Base-by-base conservation (phyloP, 2,888 invertebrate species). In the Epinotia brunnichana region DNA sequence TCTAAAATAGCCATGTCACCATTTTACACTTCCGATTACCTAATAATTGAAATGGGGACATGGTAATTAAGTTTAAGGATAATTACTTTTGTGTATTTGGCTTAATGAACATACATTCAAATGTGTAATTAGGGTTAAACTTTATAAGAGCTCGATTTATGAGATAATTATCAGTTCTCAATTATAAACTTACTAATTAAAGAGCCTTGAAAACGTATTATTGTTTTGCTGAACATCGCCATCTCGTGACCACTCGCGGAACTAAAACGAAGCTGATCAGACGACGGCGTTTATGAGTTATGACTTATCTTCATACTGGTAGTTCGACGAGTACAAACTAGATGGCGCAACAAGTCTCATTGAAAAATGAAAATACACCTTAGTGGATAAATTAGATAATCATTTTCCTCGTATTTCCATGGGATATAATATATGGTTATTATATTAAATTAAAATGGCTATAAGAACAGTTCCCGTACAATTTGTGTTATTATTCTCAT, bases 401-500 rank as follows among this genome's bases (percentile, higher is more conserved):
- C 10, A 24, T 62, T 48, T 61, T 24, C 44, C 21, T 48, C 24
- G 24, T n/a, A 48, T 62, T 62, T 62, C n/a, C 62, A 48, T 13
- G 15, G 59, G 29, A 41, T 56, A 56, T 35, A 35, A 2, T 13
- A 41, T 41, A n/a, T n/a, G n/a, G n/a, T n/a, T n/a, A n/a, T n/a
- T 53, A 9, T 54, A 19, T 39, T 66, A 54, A 66, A 29, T 70
- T 61, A 19, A 56, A 41, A 29, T 54, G 17, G 62, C 17, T 21
- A 13, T 24, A 54, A 61, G 48, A 2, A 15, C 54, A 29, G 29
- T 17, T 13, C 29, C 13, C 15, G n/a, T 39, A 21, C n/a, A 54
- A 44, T 61, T 54, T 29, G 29, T 70, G 54, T 63, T 24, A 57
- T 17, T 29, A 57, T 44, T 11, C 24, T 66, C 56, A 72, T 72